These are phyloP conservation scores for Luehdorfia chinensis DNA, from an alignment of 1,140 invertebrate genomes.

Conservation along the genomic window DNA sequence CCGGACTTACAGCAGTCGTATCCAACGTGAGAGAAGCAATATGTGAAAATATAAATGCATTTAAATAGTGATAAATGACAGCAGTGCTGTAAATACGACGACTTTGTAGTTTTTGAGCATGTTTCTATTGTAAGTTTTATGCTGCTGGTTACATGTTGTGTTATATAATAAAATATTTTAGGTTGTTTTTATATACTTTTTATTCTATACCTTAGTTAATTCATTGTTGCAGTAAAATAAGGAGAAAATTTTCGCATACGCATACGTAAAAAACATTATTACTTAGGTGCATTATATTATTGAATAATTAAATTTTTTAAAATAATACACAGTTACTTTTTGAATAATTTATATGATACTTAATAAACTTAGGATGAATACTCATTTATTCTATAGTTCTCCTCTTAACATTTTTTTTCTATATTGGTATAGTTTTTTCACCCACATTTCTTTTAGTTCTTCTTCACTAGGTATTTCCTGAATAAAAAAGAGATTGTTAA, in stretches of 20 bases:
- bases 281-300: too few species aligned
- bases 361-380: too few species aligned
- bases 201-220: slow-evolving; percentile 9
- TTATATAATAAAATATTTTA: slow-evolving; percentile 66
- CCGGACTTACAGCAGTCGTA: slow-evolving; percentile 87
- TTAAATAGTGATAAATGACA: slow-evolving; percentile 27
- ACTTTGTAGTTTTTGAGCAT: slow-evolving; percentile 54
- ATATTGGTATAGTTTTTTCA: slow-evolving; percentile 69
- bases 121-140: slow-evolving; percentile 52
- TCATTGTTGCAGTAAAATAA: too few species aligned
- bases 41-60: slow-evolving; percentile 52
- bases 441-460: slow-evolving; percentile 71
- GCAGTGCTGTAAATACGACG: slow-evolving; percentile 63
- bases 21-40: slow-evolving; percentile 85
- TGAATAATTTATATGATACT: too few species aligned
- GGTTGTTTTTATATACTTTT: slow-evolving; percentile 32
- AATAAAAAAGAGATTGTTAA: slow-evolving; percentile 17
- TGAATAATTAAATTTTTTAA: too few species aligned
- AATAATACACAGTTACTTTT: too few species aligned
- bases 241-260: too few species aligned
- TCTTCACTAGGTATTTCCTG: slow-evolving; percentile 70
- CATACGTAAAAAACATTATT: too few species aligned
- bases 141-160: slow-evolving; percentile 47
- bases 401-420: slow-evolving; percentile 70
- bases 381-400: slow-evolving; percentile 54